phyloP scores from a whole-genome alignment of 1,140 invertebrate species.

The Cydia amplana region DNA sequence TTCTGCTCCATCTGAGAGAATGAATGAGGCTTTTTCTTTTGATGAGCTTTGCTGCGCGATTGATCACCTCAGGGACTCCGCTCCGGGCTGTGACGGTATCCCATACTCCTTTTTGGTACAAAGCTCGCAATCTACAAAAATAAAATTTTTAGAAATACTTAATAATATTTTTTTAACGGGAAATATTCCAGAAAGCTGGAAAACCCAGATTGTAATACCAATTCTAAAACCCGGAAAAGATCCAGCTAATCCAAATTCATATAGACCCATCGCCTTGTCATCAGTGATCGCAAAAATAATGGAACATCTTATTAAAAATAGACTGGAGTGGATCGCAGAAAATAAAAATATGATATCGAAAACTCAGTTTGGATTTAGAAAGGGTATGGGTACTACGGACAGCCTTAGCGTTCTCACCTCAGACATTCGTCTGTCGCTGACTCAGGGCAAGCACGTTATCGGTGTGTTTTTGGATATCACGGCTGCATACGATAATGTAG shows the following conservation, averaged over 20 bases:
- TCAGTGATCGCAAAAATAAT: constrained; percentile 33
- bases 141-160: constrained; percentile 26
- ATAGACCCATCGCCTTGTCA: constrained; percentile 35
- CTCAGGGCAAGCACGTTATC: constrained; percentile 33
- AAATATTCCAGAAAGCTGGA: constrained; percentile 35
- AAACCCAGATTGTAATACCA: constrained; percentile 34
- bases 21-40: constrained; percentile 20
- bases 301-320: constrained; percentile 38
- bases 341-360: constrained; percentile 35
- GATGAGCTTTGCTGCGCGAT: not conserved
- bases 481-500: constrained; percentile 43
- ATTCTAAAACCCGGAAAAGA: constrained; percentile 35
- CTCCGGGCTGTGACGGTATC: constrained; percentile 35
- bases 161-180: constrained; percentile 28
- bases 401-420: constrained; percentile 40
- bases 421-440: constrained; percentile 37
- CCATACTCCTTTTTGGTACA: constrained; percentile 37
- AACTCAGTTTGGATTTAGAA: constrained; percentile 43
- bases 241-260: constrained; percentile 22
- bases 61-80: constrained; percentile 6
- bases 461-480: constrained; percentile 40
- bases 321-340: constrained; percentile 38
- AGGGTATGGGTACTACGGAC: constrained; percentile 40
- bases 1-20: not conserved
- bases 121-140: not conserved